phyloP scores from a whole-genome alignment of 2,113 vertebrate genomes.

The Zosterops japonicus region DNA sequence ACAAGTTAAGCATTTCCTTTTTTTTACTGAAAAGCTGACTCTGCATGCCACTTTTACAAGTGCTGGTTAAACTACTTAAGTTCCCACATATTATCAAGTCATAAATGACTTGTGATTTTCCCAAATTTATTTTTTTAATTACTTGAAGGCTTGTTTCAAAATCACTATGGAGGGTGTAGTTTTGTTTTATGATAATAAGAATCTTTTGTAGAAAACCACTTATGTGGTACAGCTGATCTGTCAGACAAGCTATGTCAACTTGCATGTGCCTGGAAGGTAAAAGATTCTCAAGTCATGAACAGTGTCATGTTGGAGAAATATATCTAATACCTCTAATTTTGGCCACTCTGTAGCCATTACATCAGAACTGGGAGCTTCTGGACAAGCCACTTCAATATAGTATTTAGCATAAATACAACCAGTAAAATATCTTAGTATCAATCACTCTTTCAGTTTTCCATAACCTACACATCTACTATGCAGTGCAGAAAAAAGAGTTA shows the following conservation, averaged over 20 bases:
- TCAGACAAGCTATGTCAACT: neutral
- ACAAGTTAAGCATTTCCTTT: constrained; percentile 54
- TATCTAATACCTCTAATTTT: neutral
- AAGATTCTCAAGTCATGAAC: neutral
- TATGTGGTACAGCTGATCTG: neutral
- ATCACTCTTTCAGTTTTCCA: neutral
- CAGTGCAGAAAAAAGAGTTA: neutral
- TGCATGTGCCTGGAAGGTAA: neutral
- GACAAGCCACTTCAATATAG: neutral
- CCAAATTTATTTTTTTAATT: neutral
- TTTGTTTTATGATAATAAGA: neutral
- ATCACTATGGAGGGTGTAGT: neutral
- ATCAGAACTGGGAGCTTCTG: neutral
- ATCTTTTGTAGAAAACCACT: neutral
- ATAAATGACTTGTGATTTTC: neutral
- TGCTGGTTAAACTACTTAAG: neutral
- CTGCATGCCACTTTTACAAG: neutral
- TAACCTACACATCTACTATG: neutral
- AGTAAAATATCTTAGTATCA: neutral
- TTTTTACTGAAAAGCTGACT: constrained; percentile 42
- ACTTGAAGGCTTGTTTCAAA: neutral
- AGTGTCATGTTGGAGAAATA: neutral
- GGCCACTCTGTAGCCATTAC: neutral
- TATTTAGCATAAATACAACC: neutral
- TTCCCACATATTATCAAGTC: neutral